Evolutionary conservation across 2,797 vertebrate genomes (phyloP).

Genomic region (Gallinago stenura): DNA sequence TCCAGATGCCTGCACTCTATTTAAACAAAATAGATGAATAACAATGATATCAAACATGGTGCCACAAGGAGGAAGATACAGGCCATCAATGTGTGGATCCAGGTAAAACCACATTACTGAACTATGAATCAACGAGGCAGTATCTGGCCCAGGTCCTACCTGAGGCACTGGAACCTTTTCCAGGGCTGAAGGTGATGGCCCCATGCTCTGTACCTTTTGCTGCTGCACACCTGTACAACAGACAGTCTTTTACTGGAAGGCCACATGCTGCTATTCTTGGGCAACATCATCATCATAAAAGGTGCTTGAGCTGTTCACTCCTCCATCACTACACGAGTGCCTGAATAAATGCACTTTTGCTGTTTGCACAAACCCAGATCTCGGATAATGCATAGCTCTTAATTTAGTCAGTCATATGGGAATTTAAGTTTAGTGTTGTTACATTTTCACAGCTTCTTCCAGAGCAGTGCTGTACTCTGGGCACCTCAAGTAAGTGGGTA

Average conservation of each 20-base stretch:
- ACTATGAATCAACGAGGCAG: neutral
- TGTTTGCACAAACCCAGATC: neutral
- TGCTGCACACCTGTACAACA: fast-evolving
- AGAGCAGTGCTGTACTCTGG: neutral
- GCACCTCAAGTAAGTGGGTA: neutral
- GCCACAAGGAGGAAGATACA: neutral
- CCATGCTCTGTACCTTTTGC: neutral
- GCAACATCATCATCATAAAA: neutral
- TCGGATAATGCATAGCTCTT: neutral
- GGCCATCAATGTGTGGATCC: fast-evolving
- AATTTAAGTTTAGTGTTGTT: neutral
- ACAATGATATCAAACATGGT: neutral
- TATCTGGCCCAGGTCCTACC: neutral
- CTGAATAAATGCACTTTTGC: neutral
- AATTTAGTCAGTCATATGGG: neutral
- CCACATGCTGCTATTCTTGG: neutral
- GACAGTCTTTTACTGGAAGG: neutral
- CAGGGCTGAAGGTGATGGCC: fast-evolving
- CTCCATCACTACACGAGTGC: fast-evolving
- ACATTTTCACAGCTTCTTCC: neutral
- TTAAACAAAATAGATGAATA: neutral
- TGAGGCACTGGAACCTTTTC: neutral
- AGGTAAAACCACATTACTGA: fast-evolving
- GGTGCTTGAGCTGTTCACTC: neutral
- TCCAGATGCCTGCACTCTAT: neutral